Evolutionary conservation across 2,113 vertebrate species (phyloP).

Genomic region (Cepphus grylle): DNA sequence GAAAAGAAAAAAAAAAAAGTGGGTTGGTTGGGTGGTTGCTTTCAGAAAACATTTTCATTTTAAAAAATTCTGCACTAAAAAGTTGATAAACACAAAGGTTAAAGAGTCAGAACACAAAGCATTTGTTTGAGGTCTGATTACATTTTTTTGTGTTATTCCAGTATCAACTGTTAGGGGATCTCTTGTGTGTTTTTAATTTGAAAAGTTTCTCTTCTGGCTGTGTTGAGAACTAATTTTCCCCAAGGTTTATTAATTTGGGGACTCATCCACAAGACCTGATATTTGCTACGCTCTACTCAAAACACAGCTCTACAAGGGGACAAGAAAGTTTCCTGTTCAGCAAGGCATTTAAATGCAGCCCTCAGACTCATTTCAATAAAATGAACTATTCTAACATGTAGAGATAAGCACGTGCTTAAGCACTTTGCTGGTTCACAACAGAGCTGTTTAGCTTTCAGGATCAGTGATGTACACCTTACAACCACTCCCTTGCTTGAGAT

Average conservation of each 20-base stretch:
- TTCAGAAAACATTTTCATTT: not conserved
- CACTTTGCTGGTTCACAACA: not conserved
- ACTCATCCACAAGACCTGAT: not conserved
- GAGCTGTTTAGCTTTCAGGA: not conserved
- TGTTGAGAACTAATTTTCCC: not conserved
- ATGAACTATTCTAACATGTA: not conserved
- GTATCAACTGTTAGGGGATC: not conserved
- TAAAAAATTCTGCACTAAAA: not conserved
- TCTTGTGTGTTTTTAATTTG: not conserved
- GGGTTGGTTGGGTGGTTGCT: not conserved
- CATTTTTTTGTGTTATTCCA: not conserved
- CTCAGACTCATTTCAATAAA: not conserved
- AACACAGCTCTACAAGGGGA: not conserved
- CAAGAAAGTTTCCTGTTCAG: not conserved
- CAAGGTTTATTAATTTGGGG: not conserved
- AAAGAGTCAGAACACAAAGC: not conserved
- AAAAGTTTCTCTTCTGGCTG: conserved; percentile 2
- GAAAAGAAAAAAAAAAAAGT: not conserved
- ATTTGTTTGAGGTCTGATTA: not conserved
- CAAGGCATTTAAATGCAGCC: not conserved
- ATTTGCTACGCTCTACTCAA: not conserved
- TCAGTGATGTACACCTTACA: not conserved
- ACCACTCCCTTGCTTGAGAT: conserved; percentile 11
- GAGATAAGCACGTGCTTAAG: not conserved
- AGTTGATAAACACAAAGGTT: not conserved